Evolutionary conservation across 2,797 vertebrate genomes (phyloP).

Genomic region (Coreius guichenoti): DNA sequence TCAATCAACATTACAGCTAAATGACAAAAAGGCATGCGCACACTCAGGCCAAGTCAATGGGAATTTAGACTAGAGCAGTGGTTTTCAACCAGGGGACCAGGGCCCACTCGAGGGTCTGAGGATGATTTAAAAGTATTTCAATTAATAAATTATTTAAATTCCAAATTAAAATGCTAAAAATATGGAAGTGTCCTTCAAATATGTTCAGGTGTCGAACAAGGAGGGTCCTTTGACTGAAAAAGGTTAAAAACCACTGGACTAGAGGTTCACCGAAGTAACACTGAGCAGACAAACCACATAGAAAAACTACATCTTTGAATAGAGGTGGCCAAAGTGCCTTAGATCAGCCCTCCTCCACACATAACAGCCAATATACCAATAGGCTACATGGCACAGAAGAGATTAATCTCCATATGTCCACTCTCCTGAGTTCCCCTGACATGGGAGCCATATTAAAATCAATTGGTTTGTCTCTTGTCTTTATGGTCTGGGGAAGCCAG

Average conservation of each 20-base stretch:
- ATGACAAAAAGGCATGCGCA: conserved; percentile 41
- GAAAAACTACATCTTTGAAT: not conserved
- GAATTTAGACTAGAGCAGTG: not conserved
- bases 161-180: conserved; percentile 7
- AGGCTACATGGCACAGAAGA: conserved; percentile 21
- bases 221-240: not conserved
- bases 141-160: not conserved
- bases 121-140: not conserved
- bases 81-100: not conserved
- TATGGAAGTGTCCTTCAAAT: not conserved
- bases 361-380: conserved; percentile 72
- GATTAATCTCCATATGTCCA: conserved; percentile 67
- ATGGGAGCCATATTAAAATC: conserved; percentile 67
- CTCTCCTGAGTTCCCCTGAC: conserved; percentile 63
- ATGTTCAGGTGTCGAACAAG: not conserved
- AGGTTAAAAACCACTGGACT: not conserved
- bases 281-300: conserved; percentile 10
- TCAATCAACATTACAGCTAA: conserved; percentile 45
- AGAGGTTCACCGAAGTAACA: not conserved
- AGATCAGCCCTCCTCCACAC: conserved; percentile 34
- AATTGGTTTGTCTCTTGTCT: conserved; percentile 79
- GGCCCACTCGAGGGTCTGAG: not conserved
- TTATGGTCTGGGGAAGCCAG: conserved; percentile 68
- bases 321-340: conserved; percentile 21
- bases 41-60: conserved; percentile 34